Base-by-base conservation (phyloP, 2,113 vertebrate species). In the Philantomba maxwellii region DNA sequence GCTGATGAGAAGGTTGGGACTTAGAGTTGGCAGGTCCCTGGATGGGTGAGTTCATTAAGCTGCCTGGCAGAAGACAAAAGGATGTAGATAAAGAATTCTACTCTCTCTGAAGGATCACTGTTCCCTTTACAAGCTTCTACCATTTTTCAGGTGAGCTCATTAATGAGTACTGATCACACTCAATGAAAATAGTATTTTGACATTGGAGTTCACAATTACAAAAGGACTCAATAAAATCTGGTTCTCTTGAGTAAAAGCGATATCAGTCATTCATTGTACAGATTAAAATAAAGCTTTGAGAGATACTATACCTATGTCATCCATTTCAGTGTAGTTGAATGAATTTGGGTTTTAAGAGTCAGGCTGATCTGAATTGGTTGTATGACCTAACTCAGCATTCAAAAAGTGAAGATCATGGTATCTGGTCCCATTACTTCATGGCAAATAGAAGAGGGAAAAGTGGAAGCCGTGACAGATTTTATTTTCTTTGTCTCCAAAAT, bases 111-210 rank as follows among this genome's bases (percentile, higher is more conserved):
- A 95, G 51, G 19, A 93, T n/a, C 30, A 23, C 1, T 85, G 12
- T 51, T 87, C 11, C 58, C 95, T 6, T 53, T n/a, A 84, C 3
- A 94, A 70, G n/a, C 25, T 84, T 75, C 36, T 36, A 33, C 26
- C 75, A n/a, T 6, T 89, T 85, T 75, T 33, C 39, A 47, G 4
- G 84, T 86, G 26, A 58, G 49, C 80, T 96, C 36, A 57, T 84
- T 43, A 91, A 51, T 49, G 33, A 55, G 7, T 47, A 89, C 7
- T 73, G 25, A 88, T 87, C 7, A 83, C 49, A 92, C 25, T 95
- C 78, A 87, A 9, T 58, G 64, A 70, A 95, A 90, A 95, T n/a
- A 84, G 39, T 86, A 85, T 66, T 91, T 58, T 96, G 53, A 75
- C 19, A 81, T 13, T 75, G 36, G 11, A 77, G 3, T 91, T 96